Evolutionary conservation across 2,797 vertebrate genomes (phyloP), one percentile per base, ranked within the genome.

Genomic region (Discoglossus pictus): DNA sequence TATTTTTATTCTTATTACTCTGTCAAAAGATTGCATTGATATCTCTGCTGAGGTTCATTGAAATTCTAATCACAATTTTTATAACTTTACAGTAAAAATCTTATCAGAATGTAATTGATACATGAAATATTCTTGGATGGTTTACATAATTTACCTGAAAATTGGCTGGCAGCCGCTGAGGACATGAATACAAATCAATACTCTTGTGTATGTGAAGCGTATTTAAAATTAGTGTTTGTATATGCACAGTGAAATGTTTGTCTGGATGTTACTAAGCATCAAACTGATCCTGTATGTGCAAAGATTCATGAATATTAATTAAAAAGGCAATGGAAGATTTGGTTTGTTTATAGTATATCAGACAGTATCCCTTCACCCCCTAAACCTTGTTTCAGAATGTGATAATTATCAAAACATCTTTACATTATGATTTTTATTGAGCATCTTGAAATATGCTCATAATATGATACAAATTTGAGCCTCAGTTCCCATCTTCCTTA

Each of bases 81-180:
- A 36, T 43, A 59, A 52, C 61, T 71, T 52, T 38, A 65, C 68
- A 44, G 43, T 51, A 44, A 50, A 71, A 52, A 59, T 59, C 46
- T 59, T 71, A 59, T 59, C 46, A 71, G 38, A 52, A 23, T 25
- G 53, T 64, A 71, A 71, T 65, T 71, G 61, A 71, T 65, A 71
- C 68, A 58, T 51, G 68, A 52, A 56, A 65, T 58, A 43, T 50
- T 43, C 46, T 71, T 52, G 59, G 61, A 58, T 20, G 36, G 36
- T 59, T 70, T 59, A 35, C 38, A 71, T 71, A 65, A 71, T 71
- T 71, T 64, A 58, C 61, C 61, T 64, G 58, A 51, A 71, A 71
- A 64, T 64, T 65, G 44, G 16, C 25, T 58, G 61, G 39, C 61
- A 59, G 54, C 20, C 18, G 24, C 53, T 59, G 27, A 27, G 46